Evolutionary conservation across 1,140 invertebrate genomes (phyloP).

Genomic region (Lycorma delicatula): DNA sequence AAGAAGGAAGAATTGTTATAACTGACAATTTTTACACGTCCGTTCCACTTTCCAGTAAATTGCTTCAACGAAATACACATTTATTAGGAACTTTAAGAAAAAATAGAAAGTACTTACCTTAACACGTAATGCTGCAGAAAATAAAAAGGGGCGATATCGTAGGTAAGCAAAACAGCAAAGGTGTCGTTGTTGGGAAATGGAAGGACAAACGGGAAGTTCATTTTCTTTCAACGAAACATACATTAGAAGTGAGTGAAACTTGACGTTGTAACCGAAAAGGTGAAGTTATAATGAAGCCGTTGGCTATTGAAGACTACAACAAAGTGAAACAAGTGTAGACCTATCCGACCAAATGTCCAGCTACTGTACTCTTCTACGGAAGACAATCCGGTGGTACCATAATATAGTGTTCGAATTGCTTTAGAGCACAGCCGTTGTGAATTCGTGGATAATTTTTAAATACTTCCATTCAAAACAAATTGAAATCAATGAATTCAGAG

Average conservation of each 20-base stretch:
- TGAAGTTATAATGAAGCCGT: slow-evolving; percentile 28
- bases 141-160: slow-evolving; percentile 33
- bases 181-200: slow-evolving; percentile 36
- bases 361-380: slow-evolving; percentile 36
- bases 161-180: slow-evolving; percentile 31
- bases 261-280: slow-evolving; percentile 20
- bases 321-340: slow-evolving; percentile 36
- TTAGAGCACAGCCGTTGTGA: slow-evolving; percentile 24
- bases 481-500: slow-evolving; percentile 6
- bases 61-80: slow-evolving; percentile 34
- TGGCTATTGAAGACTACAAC: slow-evolving; percentile 35
- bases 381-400: slow-evolving; percentile 36
- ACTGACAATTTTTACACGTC: slow-evolving; percentile 41
- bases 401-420: slow-evolving; percentile 37
- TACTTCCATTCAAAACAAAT: not conserved
- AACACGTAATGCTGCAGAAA: slow-evolving; percentile 30
- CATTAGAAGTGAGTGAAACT: slow-evolving; percentile 26
- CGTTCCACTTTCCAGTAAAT: slow-evolving; percentile 29
- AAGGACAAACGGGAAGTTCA: slow-evolving; percentile 34
- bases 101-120: slow-evolving; percentile 10
- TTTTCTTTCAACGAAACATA: slow-evolving; percentile 32
- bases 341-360: slow-evolving; percentile 37
- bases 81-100: slow-evolving; percentile 26
- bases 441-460: slow-evolving; percentile 13
- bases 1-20: slow-evolving; percentile 35